Conservation (phyloP, 2,113 vertebrate genomes). For the rabbit (Oryctolagus cuniculus) region mOryCun1.1 NC_091453.1:68349501-68350000, state of each 20-base stretch:
- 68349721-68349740: not conserved
- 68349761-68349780: not conserved
- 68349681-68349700: not conserved
- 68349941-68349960: not conserved
- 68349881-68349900: not conserved
- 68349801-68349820: not conserved
- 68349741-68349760: not conserved
- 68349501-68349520: not conserved
- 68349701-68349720: not conserved
- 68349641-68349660: not conserved
- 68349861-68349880: not conserved
- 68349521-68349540: not conserved
- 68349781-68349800: not conserved
- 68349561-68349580: too few species aligned
- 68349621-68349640: not conserved
- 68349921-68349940: not conserved
- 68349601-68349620: not conserved
- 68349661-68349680: not conserved
- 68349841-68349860: not conserved
- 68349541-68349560: not conserved
- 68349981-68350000: not conserved
- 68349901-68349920: not conserved
- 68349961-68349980: not conserved
- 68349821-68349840: not conserved
- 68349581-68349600: not conserved